A percentile compares a stretch with the other conserved stretches of the same genome.
Evolutionary conservation across 1,140 invertebrate genomes (phyloP).

Genomic region (Drosophila persimilis): DNA sequence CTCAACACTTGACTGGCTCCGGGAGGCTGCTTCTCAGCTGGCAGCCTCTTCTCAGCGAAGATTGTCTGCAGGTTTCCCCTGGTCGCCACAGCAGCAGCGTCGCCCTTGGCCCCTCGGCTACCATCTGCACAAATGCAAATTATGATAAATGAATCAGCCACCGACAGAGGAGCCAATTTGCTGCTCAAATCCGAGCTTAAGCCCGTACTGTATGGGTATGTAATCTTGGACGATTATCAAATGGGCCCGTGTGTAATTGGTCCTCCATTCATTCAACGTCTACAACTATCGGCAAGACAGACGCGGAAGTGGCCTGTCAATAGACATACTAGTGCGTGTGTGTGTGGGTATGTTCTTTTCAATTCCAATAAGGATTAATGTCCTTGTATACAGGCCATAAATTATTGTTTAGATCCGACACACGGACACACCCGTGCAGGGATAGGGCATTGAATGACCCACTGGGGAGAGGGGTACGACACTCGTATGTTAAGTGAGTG

Average conservation of each 20-base stretch:
- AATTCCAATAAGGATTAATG: constrained; percentile 80
- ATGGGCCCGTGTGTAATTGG: not conserved
- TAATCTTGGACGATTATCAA: too few species aligned
- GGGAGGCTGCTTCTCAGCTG: not conserved
- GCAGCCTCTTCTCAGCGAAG: not conserved
- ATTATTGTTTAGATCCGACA: constrained; percentile 60
- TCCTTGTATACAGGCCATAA: constrained; percentile 72
- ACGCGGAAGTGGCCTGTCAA: constrained; percentile 54
- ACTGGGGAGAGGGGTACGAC: constrained; percentile 1
- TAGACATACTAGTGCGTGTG: constrained; percentile 12
- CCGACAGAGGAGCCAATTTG: too few species aligned
- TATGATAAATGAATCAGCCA: constrained; percentile 38
- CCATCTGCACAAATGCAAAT: constrained; percentile 66
- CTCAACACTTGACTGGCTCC: constrained; percentile 75
- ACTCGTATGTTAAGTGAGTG: constrained; percentile 39
- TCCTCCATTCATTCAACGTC: too few species aligned
- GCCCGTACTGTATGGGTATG: too few species aligned
- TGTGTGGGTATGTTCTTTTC: constrained; percentile 51
- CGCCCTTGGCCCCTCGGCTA: constrained; percentile 37
- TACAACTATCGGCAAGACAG: not conserved
- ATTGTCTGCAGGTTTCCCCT: constrained; percentile 5
- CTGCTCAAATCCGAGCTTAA: too few species aligned
- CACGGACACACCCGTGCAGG: constrained; percentile 6
- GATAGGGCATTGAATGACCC: constrained; percentile 25
- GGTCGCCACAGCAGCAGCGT: not conserved